A percentile compares a stretch with the other conserved stretches of the same genome.
These are phyloP conservation scores for Cardiocondyla obscurior DNA, from an alignment of 1,140 invertebrate genomes.

Conservation along the genomic window DNA sequence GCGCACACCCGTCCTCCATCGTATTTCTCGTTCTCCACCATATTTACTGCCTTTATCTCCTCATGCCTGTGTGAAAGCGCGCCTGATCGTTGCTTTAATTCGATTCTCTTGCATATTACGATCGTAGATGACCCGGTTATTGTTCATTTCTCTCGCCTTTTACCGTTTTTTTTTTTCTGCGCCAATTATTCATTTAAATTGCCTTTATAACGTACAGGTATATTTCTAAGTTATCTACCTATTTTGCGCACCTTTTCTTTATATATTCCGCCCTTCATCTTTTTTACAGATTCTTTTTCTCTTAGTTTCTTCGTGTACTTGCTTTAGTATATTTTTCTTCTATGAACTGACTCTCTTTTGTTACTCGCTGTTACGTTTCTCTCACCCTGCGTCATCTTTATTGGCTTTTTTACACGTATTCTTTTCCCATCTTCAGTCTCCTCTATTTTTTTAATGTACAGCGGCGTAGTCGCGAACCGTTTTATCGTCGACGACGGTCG, in stretches of 20 bases:
- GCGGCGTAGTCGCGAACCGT: slow-evolving; percentile 56
- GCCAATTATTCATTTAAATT: slow-evolving; percentile 31
- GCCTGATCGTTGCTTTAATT: slow-evolving; percentile 13
- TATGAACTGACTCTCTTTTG: not conserved
- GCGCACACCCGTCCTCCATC: not conserved
- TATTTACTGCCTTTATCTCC: slow-evolving; percentile 13
- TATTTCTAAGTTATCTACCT: not conserved
- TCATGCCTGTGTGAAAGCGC: not conserved
- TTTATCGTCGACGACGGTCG: slow-evolving; percentile 52
- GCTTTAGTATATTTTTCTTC: slow-evolving; percentile 7
- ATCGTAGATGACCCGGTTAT: slow-evolving; percentile 1
- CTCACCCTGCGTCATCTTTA: slow-evolving; percentile 7
- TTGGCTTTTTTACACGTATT: not conserved
- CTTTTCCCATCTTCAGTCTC: not conserved
- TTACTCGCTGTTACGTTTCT: not conserved
- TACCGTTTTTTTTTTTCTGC: not conserved
- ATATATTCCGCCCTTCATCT: not conserved
- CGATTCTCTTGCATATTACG: slow-evolving; percentile 20
- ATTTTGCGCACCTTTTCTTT: not conserved
- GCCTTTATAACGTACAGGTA: not conserved
- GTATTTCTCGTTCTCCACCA: not conserved
- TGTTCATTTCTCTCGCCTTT: not conserved
- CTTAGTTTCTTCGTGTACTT: not conserved
- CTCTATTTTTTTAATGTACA: slow-evolving; percentile 41
- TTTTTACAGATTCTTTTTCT: not conserved